phyloP scores from a whole-genome alignment of 2,113 vertebrate genomes.

The Serinus canaria region DNA sequence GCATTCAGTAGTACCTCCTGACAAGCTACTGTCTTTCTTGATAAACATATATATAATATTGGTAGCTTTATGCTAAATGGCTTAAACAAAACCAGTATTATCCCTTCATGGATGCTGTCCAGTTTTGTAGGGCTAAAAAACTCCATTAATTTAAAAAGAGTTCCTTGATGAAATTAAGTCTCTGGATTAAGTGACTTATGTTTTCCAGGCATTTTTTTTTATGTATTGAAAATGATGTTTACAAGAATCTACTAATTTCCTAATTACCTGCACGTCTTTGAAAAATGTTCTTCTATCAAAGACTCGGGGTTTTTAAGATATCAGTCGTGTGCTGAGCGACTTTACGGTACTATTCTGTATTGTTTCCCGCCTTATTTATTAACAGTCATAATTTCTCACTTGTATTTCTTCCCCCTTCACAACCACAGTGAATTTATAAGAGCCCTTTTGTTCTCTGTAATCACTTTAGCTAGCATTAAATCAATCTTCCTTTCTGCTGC shows the following conservation, averaged over 20 bases:
- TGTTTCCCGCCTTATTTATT: conserved; percentile 40
- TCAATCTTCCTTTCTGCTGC: conserved; percentile 26
- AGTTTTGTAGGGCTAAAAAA: not conserved
- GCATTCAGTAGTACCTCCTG: not conserved
- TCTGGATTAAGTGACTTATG: not conserved
- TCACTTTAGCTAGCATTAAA: conserved; percentile 54
- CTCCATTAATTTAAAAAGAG: not conserved
- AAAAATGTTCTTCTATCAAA: not conserved
- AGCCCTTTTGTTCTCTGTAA: conserved; percentile 54
- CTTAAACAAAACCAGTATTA: not conserved
- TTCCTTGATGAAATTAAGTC: not conserved
- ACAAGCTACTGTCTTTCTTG: not conserved
- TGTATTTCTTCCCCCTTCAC: not conserved
- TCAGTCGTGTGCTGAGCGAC: not conserved
- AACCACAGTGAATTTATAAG: conserved; percentile 1
- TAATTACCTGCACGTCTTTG: not conserved
- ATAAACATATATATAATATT: not conserved
- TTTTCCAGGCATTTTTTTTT: not conserved
- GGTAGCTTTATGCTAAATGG: not conserved
- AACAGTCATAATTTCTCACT: conserved; percentile 35
- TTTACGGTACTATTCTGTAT: not conserved
- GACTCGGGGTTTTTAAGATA: not conserved
- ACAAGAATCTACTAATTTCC: not conserved
- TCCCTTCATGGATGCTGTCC: not conserved
- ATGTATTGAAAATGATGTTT: not conserved